phyloP scores from a whole-genome alignment of 1,140 invertebrate genomes.

The Lamellibrachia luymesi region DNA sequence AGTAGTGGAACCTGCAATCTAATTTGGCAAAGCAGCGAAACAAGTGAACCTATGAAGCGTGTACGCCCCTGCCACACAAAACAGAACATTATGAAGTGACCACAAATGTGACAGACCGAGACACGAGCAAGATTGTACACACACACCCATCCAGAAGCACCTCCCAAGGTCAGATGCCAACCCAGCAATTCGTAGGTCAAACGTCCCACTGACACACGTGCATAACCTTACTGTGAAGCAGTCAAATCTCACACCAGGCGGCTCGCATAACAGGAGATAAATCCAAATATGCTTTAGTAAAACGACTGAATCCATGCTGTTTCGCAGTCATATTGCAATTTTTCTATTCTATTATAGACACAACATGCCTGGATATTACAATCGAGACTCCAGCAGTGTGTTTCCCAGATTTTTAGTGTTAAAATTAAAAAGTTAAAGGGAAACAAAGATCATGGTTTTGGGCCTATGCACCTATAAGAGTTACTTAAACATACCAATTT shows the following conservation, averaged over 20 bases:
- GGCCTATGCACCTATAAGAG: too few relatives aligned
- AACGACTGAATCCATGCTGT: neutral
- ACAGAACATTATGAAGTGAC: neutral
- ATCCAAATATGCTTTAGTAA: neutral
- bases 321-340: neutral
- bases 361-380: neutral
- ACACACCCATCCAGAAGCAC: neutral
- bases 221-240: neutral
- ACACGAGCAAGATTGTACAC: neutral
- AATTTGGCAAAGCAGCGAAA: neutral
- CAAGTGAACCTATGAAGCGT: neutral
- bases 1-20: neutral
- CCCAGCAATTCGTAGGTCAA: neutral
- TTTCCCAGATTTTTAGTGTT: neutral
- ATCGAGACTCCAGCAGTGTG: neutral
- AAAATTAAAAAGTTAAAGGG: neutral
- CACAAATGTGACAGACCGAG: neutral
- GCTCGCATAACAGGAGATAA: neutral
- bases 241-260: neutral
- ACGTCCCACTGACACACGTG: neutral
- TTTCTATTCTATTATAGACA: too few relatives aligned
- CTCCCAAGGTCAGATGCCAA: too few relatives aligned
- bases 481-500: too few relatives aligned
- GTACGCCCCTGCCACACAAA: neutral
- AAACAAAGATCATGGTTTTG: too few relatives aligned